Evolutionary conservation across 2,113 vertebrate genomes (phyloP).

Genomic region (Copsychus sechellarum): DNA sequence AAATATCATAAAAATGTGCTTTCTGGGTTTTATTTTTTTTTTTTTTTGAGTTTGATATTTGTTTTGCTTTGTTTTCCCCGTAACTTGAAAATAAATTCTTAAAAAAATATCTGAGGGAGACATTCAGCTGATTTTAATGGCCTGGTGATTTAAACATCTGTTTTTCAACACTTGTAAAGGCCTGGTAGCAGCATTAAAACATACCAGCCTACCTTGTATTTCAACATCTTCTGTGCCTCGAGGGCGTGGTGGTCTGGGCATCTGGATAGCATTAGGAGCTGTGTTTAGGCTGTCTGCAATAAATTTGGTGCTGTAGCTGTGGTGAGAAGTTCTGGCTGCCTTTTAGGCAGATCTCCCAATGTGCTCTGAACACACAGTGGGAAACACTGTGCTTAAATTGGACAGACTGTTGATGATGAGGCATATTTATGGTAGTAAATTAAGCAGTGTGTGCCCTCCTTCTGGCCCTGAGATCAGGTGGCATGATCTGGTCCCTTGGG

Average conservation of each 20-base stretch:
- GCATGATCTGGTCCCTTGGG: not conserved
- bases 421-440: not conserved
- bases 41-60: not conserved
- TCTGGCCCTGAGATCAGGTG: not conserved
- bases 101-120: not conserved
- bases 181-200: not conserved
- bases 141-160: not conserved
- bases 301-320: not conserved
- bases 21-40: not conserved
- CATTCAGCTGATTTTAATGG: not conserved
- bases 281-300: not conserved
- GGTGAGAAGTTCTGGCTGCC: not conserved
- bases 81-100: not conserved
- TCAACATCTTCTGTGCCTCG: not conserved
- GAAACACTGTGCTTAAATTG: not conserved
- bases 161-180: not conserved
- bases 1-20: not conserved
- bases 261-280: not conserved
- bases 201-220: not conserved
- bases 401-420: not conserved
- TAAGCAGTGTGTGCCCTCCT: not conserved
- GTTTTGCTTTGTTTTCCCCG: not conserved
- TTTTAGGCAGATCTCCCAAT: not conserved
- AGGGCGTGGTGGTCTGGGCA: not conserved
- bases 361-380: not conserved